Percentiles rank a stretch among this genome's conserved stretches.
phyloP scores from a whole-genome alignment of 2,797 vertebrate genomes.

The Hyperoplus immaculatus region DNA sequence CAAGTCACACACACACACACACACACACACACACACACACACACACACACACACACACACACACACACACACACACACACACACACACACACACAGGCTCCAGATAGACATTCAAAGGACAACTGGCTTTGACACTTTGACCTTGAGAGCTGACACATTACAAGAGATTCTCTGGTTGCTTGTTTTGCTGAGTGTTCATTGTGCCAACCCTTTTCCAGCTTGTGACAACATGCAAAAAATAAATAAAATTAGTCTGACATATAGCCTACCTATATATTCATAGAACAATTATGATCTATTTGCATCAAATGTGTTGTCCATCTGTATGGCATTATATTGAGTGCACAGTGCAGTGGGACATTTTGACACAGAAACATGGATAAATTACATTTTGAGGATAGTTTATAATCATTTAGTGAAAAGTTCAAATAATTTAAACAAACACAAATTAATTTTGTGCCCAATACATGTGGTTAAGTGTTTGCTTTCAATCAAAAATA shows the following conservation, averaged over 20 bases:
- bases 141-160: conserved; percentile 49
- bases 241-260: conserved; percentile 14
- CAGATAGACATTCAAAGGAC: conserved; percentile 48
- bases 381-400: neutral
- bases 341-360: neutral
- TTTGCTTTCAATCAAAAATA: conserved; percentile 38
- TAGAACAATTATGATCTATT: conserved; percentile 22
- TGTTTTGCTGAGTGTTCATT: conserved; percentile 52
- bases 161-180: conserved; percentile 26
- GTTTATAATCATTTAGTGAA: neutral
- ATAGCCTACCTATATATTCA: neutral
- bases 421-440: no score
- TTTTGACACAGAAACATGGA: neutral
- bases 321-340: conserved; percentile 41
- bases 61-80: conserved; percentile 29
- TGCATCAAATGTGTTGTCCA: conserved; percentile 7
- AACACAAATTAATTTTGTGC: neutral
- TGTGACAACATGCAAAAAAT: conserved; percentile 50
- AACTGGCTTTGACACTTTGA: conserved; percentile 65
- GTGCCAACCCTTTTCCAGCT: conserved; percentile 55
- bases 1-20: conserved; percentile 31
- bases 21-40: conserved; percentile 32
- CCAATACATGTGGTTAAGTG: neutral
- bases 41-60: conserved; percentile 30
- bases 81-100: conserved; percentile 43